These are phyloP conservation scores for Lethenteron reissneri DNA, from an alignment of 2,113 vertebrate species.

Conservation along the genomic window DNA sequence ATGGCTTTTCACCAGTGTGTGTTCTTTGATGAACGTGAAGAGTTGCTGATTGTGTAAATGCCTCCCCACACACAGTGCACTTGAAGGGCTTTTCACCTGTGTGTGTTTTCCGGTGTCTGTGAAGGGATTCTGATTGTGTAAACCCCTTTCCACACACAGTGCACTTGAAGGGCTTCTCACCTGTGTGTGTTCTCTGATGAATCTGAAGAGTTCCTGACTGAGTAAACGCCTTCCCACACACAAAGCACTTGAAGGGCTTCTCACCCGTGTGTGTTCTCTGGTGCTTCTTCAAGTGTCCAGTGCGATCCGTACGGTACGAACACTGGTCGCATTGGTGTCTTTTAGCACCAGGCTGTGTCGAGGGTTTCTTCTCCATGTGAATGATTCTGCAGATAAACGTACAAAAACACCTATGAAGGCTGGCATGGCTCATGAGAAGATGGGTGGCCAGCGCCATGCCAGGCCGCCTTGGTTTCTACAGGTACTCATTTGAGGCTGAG, in stretches of 20 bases:
- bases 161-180: constrained; percentile 4
- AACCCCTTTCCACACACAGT: neutral
- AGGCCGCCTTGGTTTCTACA: too few relatives aligned
- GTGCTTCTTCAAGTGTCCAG: neutral
- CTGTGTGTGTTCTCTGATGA: constrained; percentile 2
- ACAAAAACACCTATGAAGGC: too few relatives aligned
- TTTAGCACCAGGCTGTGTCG: neutral
- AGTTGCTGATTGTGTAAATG: neutral
- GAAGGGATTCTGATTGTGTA: neutral
- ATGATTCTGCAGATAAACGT: too few relatives aligned
- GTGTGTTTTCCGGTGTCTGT: neutral
- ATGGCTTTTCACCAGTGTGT: neutral
- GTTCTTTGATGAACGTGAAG: neutral
- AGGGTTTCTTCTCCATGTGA: neutral
- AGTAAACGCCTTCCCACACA: neutral
- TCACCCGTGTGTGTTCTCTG: neutral
- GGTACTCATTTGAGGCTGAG: too few relatives aligned
- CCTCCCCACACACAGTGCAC: neutral
- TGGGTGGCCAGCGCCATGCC: too few relatives aligned
- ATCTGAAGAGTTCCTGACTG: neutral
- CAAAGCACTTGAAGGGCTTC: constrained; percentile 5
- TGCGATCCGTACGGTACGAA: neutral
- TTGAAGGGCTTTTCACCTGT: constrained; percentile 1
- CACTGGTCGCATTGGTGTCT: neutral
- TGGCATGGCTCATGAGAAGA: too few relatives aligned